Conservation (phyloP, 2,888 invertebrate genomes). For the Mesorhabditis sp. region DNA sequence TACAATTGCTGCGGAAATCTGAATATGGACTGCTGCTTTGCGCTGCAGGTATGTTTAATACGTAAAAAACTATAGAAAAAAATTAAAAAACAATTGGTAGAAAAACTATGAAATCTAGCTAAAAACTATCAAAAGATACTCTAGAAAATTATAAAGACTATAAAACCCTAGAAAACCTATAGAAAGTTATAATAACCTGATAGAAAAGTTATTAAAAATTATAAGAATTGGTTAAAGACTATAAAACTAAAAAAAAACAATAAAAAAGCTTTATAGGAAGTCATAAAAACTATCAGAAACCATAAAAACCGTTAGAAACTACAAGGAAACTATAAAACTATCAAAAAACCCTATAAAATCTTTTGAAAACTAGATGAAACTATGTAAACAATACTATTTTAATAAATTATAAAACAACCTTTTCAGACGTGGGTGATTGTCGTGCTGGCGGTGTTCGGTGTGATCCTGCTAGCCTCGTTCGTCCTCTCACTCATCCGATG, state of each 20-base stretch:
- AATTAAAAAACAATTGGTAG: not conserved
- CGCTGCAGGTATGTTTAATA: slow-evolving; percentile 35
- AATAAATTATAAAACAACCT: not conserved
- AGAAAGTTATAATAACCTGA: too few relatives aligned
- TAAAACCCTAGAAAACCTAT: too few relatives aligned
- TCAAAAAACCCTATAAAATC: not conserved
- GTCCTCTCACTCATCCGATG: slow-evolving; percentile 46
- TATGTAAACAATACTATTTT: not conserved
- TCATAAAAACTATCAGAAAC: too few relatives aligned
- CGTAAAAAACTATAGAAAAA: not conserved
- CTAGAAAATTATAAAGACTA: too few relatives aligned
- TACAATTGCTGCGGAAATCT: slow-evolving; percentile 54
- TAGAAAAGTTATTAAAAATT: too few relatives aligned
- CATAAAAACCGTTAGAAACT: not conserved
- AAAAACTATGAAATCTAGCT: too few relatives aligned
- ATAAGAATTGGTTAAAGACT: too few relatives aligned
- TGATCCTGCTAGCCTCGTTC: slow-evolving; percentile 44
- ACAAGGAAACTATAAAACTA: not conserved
- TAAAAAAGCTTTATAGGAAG: too few relatives aligned
- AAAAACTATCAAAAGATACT: too few relatives aligned
- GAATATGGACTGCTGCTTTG: slow-evolving; percentile 51
- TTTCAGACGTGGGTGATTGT: slow-evolving; percentile 50
- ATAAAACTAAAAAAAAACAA: too few relatives aligned
- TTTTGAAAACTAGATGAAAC: not conserved
- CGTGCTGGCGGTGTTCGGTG: slow-evolving; percentile 43